A percentile compares a stretch with the other conserved stretches of the same genome.
Evolutionary conservation across 2,797 vertebrate species (phyloP).

Genomic region (Gymnodraco acuticeps): DNA sequence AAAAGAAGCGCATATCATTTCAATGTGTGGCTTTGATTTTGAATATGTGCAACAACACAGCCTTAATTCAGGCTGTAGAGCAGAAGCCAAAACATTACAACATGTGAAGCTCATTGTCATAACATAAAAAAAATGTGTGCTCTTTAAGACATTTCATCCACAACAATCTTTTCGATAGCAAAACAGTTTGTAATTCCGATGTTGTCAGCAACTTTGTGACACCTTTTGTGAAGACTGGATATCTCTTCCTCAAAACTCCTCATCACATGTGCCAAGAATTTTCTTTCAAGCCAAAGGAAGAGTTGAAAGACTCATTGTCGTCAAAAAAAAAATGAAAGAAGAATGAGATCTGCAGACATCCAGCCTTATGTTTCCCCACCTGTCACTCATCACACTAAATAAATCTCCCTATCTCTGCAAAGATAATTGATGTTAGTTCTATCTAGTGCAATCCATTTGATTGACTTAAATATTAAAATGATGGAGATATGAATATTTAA

Average conservation of each 20-base stretch:
- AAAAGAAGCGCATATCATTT: background rate
- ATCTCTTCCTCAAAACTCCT: constrained; percentile 45
- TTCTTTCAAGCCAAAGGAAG: constrained; percentile 51
- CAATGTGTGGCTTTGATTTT: constrained; percentile 1
- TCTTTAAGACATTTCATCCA: constrained; percentile 11
- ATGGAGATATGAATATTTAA: constrained; percentile 75
- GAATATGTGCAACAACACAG: background rate
- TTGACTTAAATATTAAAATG: constrained; percentile 72
- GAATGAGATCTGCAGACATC: constrained; percentile 30
- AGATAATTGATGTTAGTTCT: constrained; percentile 71
- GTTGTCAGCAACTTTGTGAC: constrained; percentile 22
- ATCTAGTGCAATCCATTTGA: constrained; percentile 63
- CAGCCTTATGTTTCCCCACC: constrained; percentile 46
- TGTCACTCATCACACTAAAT: constrained; percentile 68
- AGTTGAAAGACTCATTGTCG: constrained; percentile 36
- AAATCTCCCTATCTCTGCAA: constrained; percentile 51
- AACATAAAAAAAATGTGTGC: constrained; percentile 9
- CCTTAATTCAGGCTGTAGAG: background rate
- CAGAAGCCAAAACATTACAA: background rate
- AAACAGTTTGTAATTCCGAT: constrained; percentile 15
- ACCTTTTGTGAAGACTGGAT: constrained; percentile 44
- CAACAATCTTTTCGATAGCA: constrained; percentile 3
- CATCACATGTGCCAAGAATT: constrained; percentile 37
- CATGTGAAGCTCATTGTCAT: background rate
- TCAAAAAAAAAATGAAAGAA: constrained; percentile 19